A percentile compares a stretch with the other conserved stretches of the same genome.
These are phyloP conservation scores for Sebastes miniatus DNA, from an alignment of 2,797 vertebrate genomes.

Conservation along the genomic window DNA sequence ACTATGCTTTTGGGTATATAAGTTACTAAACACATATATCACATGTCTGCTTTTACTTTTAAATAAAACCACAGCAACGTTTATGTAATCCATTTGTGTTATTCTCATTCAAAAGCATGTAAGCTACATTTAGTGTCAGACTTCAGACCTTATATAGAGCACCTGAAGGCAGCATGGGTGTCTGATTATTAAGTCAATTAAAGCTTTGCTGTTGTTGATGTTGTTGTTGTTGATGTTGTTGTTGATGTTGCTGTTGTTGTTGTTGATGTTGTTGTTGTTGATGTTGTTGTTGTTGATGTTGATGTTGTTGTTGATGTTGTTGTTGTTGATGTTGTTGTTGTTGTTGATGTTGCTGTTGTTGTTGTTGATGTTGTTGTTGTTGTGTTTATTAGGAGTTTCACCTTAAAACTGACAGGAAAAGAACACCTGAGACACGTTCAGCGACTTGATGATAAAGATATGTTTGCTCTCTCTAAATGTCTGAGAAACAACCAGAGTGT, in stretches of 20 bases:
- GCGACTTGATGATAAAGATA: slow-evolving; percentile 80
- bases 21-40: neutral
- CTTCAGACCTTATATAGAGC: neutral
- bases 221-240: rapidly evolving
- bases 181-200: neutral
- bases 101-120: no score
- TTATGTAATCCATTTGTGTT: no score
- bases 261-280: no score
- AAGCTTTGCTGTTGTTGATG: neutral
- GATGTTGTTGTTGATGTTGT: no score
- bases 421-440: slow-evolving; percentile 58
- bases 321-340: no score
- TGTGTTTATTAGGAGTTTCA: slow-evolving; percentile 27
- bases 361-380: no score
- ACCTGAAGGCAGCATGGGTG: neutral
- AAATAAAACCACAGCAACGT: no score
- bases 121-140: no score
- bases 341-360: rapidly evolving
- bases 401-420: slow-evolving; percentile 84
- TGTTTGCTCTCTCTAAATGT: slow-evolving; percentile 71
- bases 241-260: no score
- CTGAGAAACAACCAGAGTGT: slow-evolving; percentile 63
- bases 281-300: rapidly evolving
- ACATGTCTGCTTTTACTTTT: neutral
- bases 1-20: neutral